A percentile compares a stretch with the other conserved stretches of the same genome.
Conservation (phyloP, 1,140 invertebrate genomes). For the Elysia chlorotica region DNA sequence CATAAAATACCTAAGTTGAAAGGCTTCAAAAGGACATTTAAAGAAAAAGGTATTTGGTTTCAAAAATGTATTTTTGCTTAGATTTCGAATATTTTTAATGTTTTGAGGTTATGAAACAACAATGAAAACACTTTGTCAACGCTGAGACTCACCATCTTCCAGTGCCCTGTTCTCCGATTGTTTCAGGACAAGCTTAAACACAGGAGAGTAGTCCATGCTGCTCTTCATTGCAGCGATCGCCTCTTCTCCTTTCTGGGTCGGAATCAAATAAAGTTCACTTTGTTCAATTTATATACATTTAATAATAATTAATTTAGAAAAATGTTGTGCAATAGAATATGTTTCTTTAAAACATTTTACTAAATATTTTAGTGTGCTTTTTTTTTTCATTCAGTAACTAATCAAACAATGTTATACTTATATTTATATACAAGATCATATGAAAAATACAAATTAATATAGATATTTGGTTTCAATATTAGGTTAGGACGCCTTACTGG, state of each 20-base stretch:
- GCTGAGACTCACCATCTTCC: neutral
- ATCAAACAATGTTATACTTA: too few relatives aligned
- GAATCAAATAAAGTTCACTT: too few relatives aligned
- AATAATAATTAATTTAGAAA: too few relatives aligned
- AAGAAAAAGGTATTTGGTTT: neutral
- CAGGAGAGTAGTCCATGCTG: constrained; percentile 8
- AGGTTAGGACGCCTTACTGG: too few relatives aligned
- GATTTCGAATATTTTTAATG: neutral
- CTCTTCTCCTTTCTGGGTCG: constrained; percentile 3
- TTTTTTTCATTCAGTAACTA: too few relatives aligned
- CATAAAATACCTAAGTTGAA: neutral
- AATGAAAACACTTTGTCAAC: neutral
- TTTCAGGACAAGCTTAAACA: constrained; percentile 5
- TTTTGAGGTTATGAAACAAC: neutral
- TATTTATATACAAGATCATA: too few relatives aligned
- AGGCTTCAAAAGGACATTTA: neutral
- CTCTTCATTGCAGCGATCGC: neutral
- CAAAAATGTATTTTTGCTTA: neutral
- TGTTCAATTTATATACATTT: too few relatives aligned
- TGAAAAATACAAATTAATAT: too few relatives aligned
- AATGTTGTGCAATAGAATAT: too few relatives aligned
- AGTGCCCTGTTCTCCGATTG: neutral
- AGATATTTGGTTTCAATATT: too few relatives aligned
- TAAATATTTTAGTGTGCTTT: too few relatives aligned
- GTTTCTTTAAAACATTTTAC: too few relatives aligned